phyloP scores from a whole-genome alignment of 2,113 vertebrate species.

The Hoplias malabaricus region DNA sequence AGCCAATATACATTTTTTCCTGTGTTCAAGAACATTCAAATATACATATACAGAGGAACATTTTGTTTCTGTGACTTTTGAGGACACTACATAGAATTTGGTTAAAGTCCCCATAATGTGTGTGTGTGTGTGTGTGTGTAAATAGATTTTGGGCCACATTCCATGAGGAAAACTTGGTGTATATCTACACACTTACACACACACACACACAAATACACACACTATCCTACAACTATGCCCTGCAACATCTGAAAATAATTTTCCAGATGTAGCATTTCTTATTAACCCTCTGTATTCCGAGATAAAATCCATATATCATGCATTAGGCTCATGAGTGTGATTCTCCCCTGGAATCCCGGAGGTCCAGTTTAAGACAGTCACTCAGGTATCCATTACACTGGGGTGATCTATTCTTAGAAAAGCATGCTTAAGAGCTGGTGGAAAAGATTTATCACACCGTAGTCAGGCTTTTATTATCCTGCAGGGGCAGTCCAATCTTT shows the following conservation, averaged over 20 bases:
- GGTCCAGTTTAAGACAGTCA: conserved; percentile 3
- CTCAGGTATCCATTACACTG: conserved; percentile 7
- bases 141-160: too few relatives aligned
- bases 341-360: not conserved
- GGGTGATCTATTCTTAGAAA: conserved; percentile 9
- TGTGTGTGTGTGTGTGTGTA: too few relatives aligned
- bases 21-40: too few relatives aligned
- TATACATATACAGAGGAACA: too few relatives aligned
- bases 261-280: not conserved
- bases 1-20: too few relatives aligned
- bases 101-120: too few relatives aligned
- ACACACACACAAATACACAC: conserved; percentile 1
- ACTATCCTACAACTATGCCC: not conserved
- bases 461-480: not conserved
- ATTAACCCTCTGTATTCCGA: not conserved
- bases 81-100: too few relatives aligned
- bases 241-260: not conserved
- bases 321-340: not conserved
- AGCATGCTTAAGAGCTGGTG: not conserved
- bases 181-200: too few relatives aligned
- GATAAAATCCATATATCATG: not conserved
- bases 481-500: not conserved
- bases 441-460: not conserved
- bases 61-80: too few relatives aligned
- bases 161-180: too few relatives aligned